Evolutionary conservation across 2,797 vertebrate species (phyloP), one percentile per base, ranked within the genome.

Genomic region (Epinephelus awoara): DNA sequence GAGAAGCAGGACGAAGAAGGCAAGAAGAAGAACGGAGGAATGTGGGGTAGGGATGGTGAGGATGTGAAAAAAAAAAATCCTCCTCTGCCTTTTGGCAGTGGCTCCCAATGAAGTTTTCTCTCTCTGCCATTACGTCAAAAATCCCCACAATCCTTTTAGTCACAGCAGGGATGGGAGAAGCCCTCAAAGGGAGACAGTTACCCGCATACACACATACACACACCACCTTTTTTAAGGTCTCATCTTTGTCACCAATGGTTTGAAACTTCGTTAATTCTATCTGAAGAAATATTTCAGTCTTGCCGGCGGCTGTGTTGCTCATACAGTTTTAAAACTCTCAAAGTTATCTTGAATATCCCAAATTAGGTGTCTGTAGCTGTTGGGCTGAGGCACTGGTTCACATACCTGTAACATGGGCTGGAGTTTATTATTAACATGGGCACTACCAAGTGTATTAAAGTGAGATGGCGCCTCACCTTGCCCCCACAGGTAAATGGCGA

Each of bases 131-230:
- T 91, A 92, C 76, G 87, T 94, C 78, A 91, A 89, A 93, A 88
- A 87, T 89, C 82, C 80, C 85, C 80, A 87, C 83, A 94, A 95
- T 96, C 94, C 93, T 81, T 93, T 96, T 96, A 94, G 95, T 94
- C 93, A 94, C 94, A 93, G 92, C 82, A 61, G 89, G 84, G 87
- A 91, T 90, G 90, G 86, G 80, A 89, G 87, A 93, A 88, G 66
- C 84, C 87, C 92, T 92, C 76, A 91, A 80, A 92, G 89, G 79
- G 71, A 89, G 85, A 83, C 77, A 65, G 79, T 81, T 83, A 76
- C 77, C 47, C 57, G 50, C 56, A 21, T 52, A 72, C 50, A 55
- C 44, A 72, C 23, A 65, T 42, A 57, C 49, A 46, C 51, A 72
- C 74, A 70, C 58, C 65, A 72, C 58, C 59, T 56, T 80, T 80